Percentiles rank a stretch among this genome's conserved stretches.
phyloP scores from a whole-genome alignment of 2,797 vertebrate genomes.

The Melanogrammus aeglefinus region DNA sequence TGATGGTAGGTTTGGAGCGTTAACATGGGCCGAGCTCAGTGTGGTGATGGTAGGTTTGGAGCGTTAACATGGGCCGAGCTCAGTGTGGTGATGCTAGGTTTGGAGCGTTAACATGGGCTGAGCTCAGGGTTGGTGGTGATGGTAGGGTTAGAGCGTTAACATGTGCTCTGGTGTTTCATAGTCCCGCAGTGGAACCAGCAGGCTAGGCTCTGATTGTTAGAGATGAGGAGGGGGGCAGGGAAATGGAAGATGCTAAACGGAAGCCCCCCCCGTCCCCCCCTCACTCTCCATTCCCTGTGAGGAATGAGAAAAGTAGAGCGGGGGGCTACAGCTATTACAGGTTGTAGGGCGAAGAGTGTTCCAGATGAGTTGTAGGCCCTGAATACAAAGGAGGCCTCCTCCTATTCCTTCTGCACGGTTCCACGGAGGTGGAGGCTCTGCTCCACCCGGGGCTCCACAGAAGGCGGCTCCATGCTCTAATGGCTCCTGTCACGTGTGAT shows the following conservation, averaged over 20 bases:
- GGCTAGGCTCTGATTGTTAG: slow-evolving; percentile 33
- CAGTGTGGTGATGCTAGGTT: neutral
- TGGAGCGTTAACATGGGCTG: slow-evolving; percentile 24
- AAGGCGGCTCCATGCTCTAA: slow-evolving; percentile 79
- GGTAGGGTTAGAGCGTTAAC: no score
- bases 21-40: no score
- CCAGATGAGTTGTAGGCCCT: slow-evolving; percentile 3
- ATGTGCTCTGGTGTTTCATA: neutral
- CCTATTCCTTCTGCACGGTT: slow-evolving; percentile 51
- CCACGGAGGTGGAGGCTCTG: slow-evolving; percentile 32
- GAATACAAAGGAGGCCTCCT: slow-evolving; percentile 36
- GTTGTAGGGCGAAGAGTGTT: neutral
- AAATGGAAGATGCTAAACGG: neutral
- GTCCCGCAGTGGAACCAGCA: neutral
- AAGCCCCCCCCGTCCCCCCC: neutral
- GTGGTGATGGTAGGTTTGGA: no score
- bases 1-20: no score
- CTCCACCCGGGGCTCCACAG: slow-evolving; percentile 63
- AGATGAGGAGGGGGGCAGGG: neutral
- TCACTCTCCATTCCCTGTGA: neutral
- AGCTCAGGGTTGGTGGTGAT: slow-evolving; percentile 39
- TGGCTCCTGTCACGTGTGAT: slow-evolving; percentile 71
- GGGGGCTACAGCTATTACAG: neutral
- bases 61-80: no score
- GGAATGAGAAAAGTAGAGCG: neutral